These are phyloP conservation scores for Brachypodius melanocephalos DNA, from an alignment of 2,113 vertebrate genomes.

Conservation along the genomic window DNA sequence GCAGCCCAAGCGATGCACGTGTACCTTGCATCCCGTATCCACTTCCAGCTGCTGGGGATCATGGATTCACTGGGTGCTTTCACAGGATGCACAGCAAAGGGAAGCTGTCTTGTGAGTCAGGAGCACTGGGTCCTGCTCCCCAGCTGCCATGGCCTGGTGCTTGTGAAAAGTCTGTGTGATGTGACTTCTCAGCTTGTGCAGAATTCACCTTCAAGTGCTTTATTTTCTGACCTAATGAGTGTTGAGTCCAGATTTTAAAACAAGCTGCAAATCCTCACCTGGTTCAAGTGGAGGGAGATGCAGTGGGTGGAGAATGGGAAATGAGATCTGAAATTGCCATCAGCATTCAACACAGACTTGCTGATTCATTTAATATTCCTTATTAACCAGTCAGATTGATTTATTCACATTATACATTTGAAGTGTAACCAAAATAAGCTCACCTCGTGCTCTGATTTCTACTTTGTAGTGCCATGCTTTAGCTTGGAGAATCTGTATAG, in stretches of 20 bases:
- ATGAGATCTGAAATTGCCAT: neutral
- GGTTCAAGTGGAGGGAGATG: neutral
- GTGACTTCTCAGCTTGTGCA: neutral
- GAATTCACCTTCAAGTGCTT: neutral
- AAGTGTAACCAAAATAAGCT: constrained; percentile 1
- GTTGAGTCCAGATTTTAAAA: neutral
- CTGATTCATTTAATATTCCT: neutral
- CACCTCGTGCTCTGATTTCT: neutral
- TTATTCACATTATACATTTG: neutral
- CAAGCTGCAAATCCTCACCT: neutral
- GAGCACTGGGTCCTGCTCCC: neutral
- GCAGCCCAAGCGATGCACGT: neutral
- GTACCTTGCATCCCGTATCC: neutral
- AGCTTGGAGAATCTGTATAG: neutral
- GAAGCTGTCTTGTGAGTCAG: neutral
- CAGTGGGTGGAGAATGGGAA: neutral
- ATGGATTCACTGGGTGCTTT: neutral
- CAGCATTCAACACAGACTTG: neutral
- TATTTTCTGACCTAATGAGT: neutral
- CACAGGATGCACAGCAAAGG: neutral
- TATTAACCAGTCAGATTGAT: neutral
- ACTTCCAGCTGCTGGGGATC: neutral
- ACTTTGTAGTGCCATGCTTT: neutral
- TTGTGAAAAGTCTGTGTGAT: neutral
- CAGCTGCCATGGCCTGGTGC: neutral